Conservation (phyloP, 2,113 vertebrate species). For the Thomomys bottae region DNA sequence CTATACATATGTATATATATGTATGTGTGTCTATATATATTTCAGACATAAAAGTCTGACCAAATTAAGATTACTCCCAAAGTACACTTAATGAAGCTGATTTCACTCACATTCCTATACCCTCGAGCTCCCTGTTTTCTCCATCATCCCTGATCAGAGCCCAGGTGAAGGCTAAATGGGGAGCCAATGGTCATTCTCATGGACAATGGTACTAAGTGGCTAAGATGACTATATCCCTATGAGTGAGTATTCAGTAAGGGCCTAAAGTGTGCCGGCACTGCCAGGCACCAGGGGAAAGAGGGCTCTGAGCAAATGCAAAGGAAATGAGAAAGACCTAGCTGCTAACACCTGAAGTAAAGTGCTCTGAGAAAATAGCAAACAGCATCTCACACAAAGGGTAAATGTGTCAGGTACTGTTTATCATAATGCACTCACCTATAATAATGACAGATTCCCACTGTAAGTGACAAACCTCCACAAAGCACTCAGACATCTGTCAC, state of each 20-base stretch:
- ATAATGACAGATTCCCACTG: background rate
- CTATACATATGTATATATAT: no score
- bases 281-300: background rate
- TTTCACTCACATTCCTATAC: rapidly evolving
- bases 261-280: background rate
- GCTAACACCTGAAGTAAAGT: background rate
- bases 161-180: rapidly evolving
- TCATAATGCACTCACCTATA: background rate
- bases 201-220: background rate
- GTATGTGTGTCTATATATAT: no score
- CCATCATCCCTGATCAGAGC: background rate
- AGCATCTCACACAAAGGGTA: background rate
- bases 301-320: background rate
- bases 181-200: background rate
- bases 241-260: background rate
- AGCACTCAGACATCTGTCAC: background rate
- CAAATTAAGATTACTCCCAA: background rate
- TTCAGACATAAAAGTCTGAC: background rate
- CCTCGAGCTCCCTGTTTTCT: background rate
- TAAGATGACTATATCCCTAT: background rate
- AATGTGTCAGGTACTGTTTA: background rate
- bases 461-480: background rate
- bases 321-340: background rate
- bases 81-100: background rate
- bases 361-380: background rate